Percentiles rank a stretch among this genome's conserved stretches.
These are phyloP conservation scores for Tupaia chinensis DNA, from an alignment of 2,113 vertebrate species.

Conservation along the genomic window DNA sequence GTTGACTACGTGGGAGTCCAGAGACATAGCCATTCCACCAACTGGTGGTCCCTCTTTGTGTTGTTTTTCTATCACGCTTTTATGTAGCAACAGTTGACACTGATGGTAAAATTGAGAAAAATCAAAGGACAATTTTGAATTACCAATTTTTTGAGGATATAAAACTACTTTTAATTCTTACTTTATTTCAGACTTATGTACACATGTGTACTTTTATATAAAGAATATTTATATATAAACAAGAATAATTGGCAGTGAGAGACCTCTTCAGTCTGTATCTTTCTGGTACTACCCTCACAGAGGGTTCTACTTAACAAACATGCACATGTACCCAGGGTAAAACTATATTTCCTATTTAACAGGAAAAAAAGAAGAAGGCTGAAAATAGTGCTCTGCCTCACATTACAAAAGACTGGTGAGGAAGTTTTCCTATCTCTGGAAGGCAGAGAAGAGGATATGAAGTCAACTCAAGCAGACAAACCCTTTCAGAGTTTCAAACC, in stretches of 20 bases:
- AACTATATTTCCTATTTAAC: background rate
- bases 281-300: background rate
- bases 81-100: background rate
- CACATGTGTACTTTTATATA: background rate
- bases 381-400: background rate
- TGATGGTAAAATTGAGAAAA: background rate
- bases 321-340: background rate
- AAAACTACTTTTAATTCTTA: background rate
- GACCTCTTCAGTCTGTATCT: background rate
- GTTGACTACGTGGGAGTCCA: too few relatives aligned
- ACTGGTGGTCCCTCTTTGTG: background rate
- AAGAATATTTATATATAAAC: background rate
- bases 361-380: background rate
- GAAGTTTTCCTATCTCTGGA: background rate
- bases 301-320: background rate
- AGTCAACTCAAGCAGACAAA: background rate
- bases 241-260: background rate
- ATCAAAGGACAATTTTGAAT: background rate
- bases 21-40: too few relatives aligned
- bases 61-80: background rate
- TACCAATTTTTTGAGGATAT: background rate
- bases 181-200: background rate
- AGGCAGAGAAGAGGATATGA: background rate
- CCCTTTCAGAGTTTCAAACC: background rate
- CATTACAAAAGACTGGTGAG: background rate